phyloP scores from a whole-genome alignment of 2,888 invertebrate species.

The Lochmaea crataegi region DNA sequence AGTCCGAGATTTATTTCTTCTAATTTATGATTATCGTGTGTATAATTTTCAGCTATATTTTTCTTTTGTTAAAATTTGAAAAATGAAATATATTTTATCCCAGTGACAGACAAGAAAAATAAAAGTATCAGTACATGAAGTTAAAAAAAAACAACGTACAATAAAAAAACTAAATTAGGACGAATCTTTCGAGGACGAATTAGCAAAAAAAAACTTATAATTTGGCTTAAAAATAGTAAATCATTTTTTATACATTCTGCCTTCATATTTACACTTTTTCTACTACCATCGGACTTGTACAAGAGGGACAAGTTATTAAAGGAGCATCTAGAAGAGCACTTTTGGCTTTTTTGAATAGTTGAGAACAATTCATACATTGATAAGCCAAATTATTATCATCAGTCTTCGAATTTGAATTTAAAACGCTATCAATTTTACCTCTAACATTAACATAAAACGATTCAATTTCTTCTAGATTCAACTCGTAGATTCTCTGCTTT shows the following conservation, averaged over 20 bases:
- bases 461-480: slow-evolving; percentile 70
- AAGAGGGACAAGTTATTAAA: slow-evolving; percentile 68
- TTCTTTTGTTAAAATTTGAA: no score
- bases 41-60: no score
- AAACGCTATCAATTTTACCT: slow-evolving; percentile 51
- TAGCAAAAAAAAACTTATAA: neutral
- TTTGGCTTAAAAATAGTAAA: no score
- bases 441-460: slow-evolving; percentile 54
- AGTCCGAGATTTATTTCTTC: no score
- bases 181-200: neutral
- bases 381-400: slow-evolving; percentile 67
- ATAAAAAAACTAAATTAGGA: neutral
- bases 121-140: neutral
- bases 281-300: slow-evolving; percentile 70
- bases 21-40: no score
- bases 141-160: neutral
- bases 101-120: no score
- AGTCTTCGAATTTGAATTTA: slow-evolving; percentile 31
- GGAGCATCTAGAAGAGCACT: slow-evolving; percentile 46
- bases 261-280: slow-evolving; percentile 53
- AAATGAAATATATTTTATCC: no score
- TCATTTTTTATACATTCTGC: no score
- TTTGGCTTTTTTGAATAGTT: slow-evolving; percentile 68
- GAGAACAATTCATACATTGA: slow-evolving; percentile 73
- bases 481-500: slow-evolving; percentile 69